A percentile compares a stretch with the other conserved stretches of the same genome.
Evolutionary conservation across 1,140 invertebrate species (phyloP).

Genomic region (Anagrus nilaparvatae): DNA sequence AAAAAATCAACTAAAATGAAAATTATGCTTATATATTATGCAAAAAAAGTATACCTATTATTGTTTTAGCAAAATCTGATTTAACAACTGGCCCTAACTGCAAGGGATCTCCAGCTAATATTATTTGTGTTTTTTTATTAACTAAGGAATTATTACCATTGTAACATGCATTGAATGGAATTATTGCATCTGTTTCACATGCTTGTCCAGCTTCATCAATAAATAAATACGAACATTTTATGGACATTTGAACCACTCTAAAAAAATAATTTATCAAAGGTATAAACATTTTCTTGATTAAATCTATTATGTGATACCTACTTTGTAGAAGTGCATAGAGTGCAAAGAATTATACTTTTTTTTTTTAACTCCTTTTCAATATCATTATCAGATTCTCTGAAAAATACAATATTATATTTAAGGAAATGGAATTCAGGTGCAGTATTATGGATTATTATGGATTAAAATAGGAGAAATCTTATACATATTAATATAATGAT

Average conservation of each 20-base stretch:
- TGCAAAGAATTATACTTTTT: constrained; percentile 39
- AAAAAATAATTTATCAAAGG: not conserved
- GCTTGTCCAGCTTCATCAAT: constrained; percentile 81
- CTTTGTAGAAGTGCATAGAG: constrained; percentile 30
- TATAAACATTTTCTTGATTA: not conserved
- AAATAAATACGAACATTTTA: constrained; percentile 70
- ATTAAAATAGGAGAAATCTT: constrained; percentile 24
- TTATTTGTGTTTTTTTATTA: constrained; percentile 41
- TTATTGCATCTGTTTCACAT: constrained; percentile 62
- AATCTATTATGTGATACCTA: constrained; percentile 13
- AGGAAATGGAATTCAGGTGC: constrained; percentile 18
- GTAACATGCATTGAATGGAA: constrained; percentile 44
- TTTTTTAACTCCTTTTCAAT: constrained; percentile 22
- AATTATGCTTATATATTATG: too few relatives aligned
- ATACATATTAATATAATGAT: constrained; percentile 25
- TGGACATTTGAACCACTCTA: not conserved
- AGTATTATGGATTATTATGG: constrained; percentile 6
- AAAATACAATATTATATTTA: constrained; percentile 19
- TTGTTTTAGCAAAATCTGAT: constrained; percentile 38
- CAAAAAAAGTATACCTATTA: constrained; percentile 26
- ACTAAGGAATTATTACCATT: constrained; percentile 23
- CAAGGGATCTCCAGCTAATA: constrained; percentile 73
- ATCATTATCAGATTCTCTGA: constrained; percentile 28
- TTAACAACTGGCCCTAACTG: constrained; percentile 69
- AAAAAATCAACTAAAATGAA: too few relatives aligned